Evolutionary conservation across 2,113 vertebrate species (phyloP), one percentile per base, ranked within the genome.

Genomic region (Numenius arquata): DNA sequence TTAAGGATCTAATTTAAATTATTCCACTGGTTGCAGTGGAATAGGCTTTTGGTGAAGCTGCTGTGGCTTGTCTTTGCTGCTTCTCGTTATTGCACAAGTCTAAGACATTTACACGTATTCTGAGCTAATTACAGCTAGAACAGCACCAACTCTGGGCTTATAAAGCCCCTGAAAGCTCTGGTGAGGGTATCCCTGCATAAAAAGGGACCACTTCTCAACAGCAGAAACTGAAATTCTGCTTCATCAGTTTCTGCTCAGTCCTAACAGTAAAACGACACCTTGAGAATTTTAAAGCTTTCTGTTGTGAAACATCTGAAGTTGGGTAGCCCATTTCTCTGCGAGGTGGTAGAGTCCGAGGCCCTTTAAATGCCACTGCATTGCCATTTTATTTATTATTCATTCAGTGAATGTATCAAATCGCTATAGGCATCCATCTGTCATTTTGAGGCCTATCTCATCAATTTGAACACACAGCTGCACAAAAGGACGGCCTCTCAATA

Each of bases 321-420:
- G 58, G 29, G 48, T 40, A 78, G 48, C 14, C 53, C 90, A 52
- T 71, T 92, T 86, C 12, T 81, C 52, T 92, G 62, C 76, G 62
- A 67, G 58, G 43, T 70, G 34, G 53, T 45, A 13, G 82, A 80
- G 61, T 87, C 88, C 0, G 22, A 90, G 92, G 56, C 40, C 58
- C 58, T 93, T 89, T 90, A 93, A 96, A 96, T 92, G 65, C 79
- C 48, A 65, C 56, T 68, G 84, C 74, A 32, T 90, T 85, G 84
- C 77, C 26, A 72, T 93, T 90, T 79, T 93, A 88, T 96, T 90
- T 96, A 87, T 96, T 93, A 95, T 95, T 96, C 73, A 92, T 96
- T 75, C 76, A 20, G 94, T 50, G 86, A 92, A 76, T 78, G 83
- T 91, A 92, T 92, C 89, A 76, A 95, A 93, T 40, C 84, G 92